Conservation (phyloP, 1,140 invertebrate species). For the Penaeus chinensis region DNA sequence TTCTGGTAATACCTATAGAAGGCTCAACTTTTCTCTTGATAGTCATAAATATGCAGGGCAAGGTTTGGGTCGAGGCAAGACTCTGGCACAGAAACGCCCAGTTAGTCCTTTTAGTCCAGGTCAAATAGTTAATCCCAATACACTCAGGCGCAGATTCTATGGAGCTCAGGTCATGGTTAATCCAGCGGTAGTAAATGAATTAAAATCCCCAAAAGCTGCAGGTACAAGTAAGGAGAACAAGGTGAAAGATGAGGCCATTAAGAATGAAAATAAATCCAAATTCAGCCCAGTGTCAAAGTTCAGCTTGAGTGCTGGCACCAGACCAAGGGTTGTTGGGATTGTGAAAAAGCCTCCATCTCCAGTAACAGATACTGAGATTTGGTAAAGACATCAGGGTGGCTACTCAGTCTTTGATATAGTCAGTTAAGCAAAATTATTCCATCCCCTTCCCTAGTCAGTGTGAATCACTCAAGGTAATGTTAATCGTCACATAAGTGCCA, state of each 20-base stretch:
- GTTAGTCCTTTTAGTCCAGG: constrained; percentile 49
- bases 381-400: constrained; percentile 40
- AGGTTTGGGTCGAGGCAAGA: constrained; percentile 50
- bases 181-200: constrained; percentile 48
- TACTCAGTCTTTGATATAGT: neutral
- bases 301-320: constrained; percentile 19
- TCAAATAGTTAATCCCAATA: constrained; percentile 49
- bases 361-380: constrained; percentile 56
- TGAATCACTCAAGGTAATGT: constrained; percentile 30
- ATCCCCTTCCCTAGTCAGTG: constrained; percentile 30
- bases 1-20: neutral
- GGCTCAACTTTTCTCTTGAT: neutral
- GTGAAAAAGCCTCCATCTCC: constrained; percentile 53
- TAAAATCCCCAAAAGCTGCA: constrained; percentile 46
- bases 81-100: constrained; percentile 40
- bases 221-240: constrained; percentile 52
- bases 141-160: constrained; percentile 52
- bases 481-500: constrained; percentile 20
- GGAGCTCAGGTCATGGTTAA: constrained; percentile 59
- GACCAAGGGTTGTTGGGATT: constrained; percentile 56
- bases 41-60: constrained; percentile 20
- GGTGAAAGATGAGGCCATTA: constrained; percentile 8
- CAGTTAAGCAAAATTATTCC: neutral
- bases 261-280: constrained; percentile 7
- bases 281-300: neutral